Percentiles rank a stretch among this genome's conserved stretches.
These are phyloP conservation scores for Mythimna impura DNA, from an alignment of 2,888 invertebrate genomes.

Conservation along the genomic window DNA sequence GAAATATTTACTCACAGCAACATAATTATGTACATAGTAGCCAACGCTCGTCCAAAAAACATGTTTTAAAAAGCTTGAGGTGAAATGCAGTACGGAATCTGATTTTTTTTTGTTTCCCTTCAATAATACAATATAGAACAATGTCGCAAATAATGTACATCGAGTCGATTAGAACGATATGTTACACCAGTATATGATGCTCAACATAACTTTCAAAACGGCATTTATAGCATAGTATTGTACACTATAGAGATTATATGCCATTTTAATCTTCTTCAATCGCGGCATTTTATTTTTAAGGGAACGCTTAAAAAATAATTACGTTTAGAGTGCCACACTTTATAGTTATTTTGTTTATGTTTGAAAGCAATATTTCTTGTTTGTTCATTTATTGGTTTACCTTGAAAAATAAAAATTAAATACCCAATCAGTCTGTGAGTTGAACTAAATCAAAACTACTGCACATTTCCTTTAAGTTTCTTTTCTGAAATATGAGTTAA, in stretches of 20 bases:
- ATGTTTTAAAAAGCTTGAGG: background rate
- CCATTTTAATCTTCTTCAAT: no score
- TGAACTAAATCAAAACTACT: background rate
- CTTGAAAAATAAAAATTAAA: no score
- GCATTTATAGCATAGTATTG: background rate
- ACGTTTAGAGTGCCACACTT: no score
- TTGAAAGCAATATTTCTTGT: no score
- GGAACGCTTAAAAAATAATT: background rate
- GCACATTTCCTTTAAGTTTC: background rate
- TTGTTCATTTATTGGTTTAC: no score
- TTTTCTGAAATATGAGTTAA: background rate
- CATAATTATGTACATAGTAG: conserved; percentile 3
- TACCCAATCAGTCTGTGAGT: background rate
- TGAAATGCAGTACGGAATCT: no score
- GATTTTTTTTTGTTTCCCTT: conserved; percentile 10
- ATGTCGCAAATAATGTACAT: no score
- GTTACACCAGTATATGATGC: background rate
- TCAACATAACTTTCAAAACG: background rate
- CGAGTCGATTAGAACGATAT: background rate
- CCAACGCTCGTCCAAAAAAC: conserved; percentile 11
- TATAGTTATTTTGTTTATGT: no score
- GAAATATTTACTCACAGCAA: conserved; percentile 32
- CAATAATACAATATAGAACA: no score
- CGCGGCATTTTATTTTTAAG: no score
- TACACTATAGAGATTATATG: no score